Percentiles rank a stretch among this genome's conserved stretches.
phyloP scores from a whole-genome alignment of 2,888 invertebrate genomes.

The Lycocerus yunnanus region DNA sequence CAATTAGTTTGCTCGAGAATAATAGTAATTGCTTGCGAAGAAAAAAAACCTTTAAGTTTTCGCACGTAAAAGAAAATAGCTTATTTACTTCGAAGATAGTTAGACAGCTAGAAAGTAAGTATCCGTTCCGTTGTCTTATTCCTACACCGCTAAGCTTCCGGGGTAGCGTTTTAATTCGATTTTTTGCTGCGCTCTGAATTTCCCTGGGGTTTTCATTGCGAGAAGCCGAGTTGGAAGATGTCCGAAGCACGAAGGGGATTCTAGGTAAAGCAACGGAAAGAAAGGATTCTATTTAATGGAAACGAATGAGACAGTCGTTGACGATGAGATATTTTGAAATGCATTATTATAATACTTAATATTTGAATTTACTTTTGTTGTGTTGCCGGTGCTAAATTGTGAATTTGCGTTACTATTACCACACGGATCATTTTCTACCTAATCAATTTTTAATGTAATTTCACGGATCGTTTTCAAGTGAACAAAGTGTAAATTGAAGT shows the following conservation, averaged over 20 bases:
- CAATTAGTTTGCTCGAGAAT: not conserved
- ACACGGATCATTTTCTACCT: constrained; percentile 11
- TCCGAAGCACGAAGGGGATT: constrained; percentile 31
- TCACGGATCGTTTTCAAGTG: constrained; percentile 25
- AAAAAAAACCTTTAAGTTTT: constrained; percentile 3
- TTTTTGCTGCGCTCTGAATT: constrained; percentile 38
- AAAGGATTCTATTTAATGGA: constrained; percentile 33
- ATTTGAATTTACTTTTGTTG: not conserved
- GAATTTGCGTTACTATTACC: constrained; percentile 7
- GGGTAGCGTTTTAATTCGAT: constrained; percentile 40
- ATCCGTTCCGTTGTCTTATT: constrained; percentile 31
- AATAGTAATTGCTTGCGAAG: not conserved
- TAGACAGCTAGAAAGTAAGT: constrained; percentile 29
- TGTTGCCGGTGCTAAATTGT: not conserved
- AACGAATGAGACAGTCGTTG: constrained; percentile 32
- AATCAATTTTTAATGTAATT: constrained; percentile 22
- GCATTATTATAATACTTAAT: constrained; percentile 8
- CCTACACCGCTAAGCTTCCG: constrained; percentile 29
- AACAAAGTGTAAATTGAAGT: constrained; percentile 29
- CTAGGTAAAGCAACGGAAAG: constrained; percentile 27
- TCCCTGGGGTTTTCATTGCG: constrained; percentile 36
- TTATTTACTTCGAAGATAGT: constrained; percentile 31
- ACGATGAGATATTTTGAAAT: constrained; percentile 17
- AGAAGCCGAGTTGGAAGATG: constrained; percentile 27
- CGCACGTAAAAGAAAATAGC: constrained; percentile 25